Conservation (phyloP, 1,140 invertebrate genomes). For the Calycopis cecrops region DNA sequence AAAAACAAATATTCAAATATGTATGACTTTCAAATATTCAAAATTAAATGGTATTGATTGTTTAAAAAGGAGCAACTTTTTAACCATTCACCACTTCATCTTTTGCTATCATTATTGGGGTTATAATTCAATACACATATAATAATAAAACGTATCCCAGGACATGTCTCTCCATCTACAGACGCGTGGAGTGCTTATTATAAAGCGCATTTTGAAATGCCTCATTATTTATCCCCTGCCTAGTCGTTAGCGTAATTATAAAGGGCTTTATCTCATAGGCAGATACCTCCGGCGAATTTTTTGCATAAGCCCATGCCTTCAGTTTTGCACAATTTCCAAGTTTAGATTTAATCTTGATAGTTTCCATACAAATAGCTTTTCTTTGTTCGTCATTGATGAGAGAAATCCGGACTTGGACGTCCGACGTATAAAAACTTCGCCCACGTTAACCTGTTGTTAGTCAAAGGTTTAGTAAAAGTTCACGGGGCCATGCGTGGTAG, state of each 20-base stretch:
- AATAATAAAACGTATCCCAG: background rate
- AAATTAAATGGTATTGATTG: too few species aligned
- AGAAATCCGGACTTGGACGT: background rate
- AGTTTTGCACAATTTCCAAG: conserved; percentile 28
- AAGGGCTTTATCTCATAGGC: conserved; percentile 25
- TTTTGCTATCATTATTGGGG: too few species aligned
- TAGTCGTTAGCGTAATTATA: conserved; percentile 42
- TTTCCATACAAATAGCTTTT: conserved; percentile 32
- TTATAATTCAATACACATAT: too few species aligned
- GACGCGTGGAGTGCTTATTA: conserved; percentile 3
- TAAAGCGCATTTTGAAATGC: conserved; percentile 20
- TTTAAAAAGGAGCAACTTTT: too few species aligned
- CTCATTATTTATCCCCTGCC: conserved; percentile 48
- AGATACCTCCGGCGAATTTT: conserved; percentile 28
- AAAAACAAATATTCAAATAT: too few species aligned
- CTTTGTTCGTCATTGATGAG: conserved; percentile 14
- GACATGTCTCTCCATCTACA: background rate
- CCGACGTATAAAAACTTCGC: too few species aligned
- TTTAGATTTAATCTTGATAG: conserved; percentile 29
- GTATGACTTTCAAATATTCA: too few species aligned
- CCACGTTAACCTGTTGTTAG: too few species aligned
- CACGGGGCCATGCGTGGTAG: too few species aligned
- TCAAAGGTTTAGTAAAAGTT: too few species aligned
- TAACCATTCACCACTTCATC: too few species aligned
- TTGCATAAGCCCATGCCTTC: conserved; percentile 25